Conservation (phyloP, 2,113 vertebrate genomes). For the Daboia siamensis region DNA sequence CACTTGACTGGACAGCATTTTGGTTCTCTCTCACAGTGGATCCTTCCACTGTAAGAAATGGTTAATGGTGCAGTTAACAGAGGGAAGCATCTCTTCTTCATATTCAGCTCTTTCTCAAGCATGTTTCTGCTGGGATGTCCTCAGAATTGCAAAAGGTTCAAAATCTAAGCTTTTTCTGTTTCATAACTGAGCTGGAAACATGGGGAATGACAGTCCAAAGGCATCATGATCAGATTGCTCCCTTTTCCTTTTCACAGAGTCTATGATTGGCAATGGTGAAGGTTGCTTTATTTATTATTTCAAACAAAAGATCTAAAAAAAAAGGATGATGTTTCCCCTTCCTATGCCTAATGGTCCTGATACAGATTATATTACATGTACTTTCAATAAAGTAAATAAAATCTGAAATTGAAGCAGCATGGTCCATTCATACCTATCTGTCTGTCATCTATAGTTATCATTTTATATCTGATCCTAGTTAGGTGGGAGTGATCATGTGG, state of each 20-base stretch:
- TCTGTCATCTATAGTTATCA: neutral
- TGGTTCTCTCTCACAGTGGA: slow-evolving; percentile 26
- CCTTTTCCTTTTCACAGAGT: neutral
- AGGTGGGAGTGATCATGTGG: neutral
- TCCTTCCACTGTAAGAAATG: slow-evolving; percentile 31
- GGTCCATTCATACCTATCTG: neutral
- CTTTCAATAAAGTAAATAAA: neutral
- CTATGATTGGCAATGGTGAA: neutral
- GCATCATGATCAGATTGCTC: neutral
- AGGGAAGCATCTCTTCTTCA: neutral
- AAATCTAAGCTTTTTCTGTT: neutral
- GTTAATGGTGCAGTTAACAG: neutral
- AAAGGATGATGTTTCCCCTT: neutral
- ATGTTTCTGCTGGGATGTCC: neutral
- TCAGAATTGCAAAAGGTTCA: neutral
- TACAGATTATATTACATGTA: neutral
- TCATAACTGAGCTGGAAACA: neutral
- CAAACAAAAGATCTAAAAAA: neutral
- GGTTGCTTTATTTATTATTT: neutral
- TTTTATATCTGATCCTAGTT: neutral
- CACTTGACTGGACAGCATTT: slow-evolving; percentile 8
- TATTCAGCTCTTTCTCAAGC: neutral
- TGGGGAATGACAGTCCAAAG: neutral
- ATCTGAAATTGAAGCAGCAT: neutral
- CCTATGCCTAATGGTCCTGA: neutral